Base-by-base conservation (phyloP, 2,888 invertebrate genomes). In the Cyclophora punctaria region DNA sequence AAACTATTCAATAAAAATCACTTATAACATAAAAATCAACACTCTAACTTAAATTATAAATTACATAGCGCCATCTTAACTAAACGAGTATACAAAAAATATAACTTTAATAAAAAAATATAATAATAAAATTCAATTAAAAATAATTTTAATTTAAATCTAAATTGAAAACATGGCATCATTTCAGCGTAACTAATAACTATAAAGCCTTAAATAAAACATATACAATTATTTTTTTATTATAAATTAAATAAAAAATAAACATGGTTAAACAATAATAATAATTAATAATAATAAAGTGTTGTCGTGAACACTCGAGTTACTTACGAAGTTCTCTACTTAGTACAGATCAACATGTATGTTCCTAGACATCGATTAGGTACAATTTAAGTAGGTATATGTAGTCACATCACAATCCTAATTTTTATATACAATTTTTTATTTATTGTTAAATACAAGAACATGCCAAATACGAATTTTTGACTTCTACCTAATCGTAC, bases 121-220 rank as follows among this genome's bases (percentile, higher is more conserved):
- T 43, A 43, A 43, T 43, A 43, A 33, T 83, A 84, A 85, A 82
- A 80, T 80, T 83, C 71, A 80, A 78, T 82, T 44, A 83, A 87
- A 87, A 83, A 86, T 20, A 20, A 20, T 79, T 82, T 77, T 37
- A 37, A 69, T 64, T 72, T 77, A 78, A 74, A 67, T 63, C 74
- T 80, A 83, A 78, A 80, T 78, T 78, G 78, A 83, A 37, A 86
- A 86, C 87, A 88, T 88, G 88, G 88, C 88, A 86, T 87, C 87
- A 62, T 53, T 72, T 80, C 5, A 37, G 37, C 37, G 5, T 37
- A 4, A 37, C 37, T 37, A 37, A 37, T 5, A 37, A 37, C 37
- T 74, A 75, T 20, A 20, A 20, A 71, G 62, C 59, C 64, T 69
- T 61, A 69, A 69, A 60, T 71, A 54, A 69, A 71, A 74, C 64